Evolutionary conservation across 2,797 vertebrate genomes (phyloP), one percentile per base, ranked within the genome.

Genomic region (Falco naumanni): DNA sequence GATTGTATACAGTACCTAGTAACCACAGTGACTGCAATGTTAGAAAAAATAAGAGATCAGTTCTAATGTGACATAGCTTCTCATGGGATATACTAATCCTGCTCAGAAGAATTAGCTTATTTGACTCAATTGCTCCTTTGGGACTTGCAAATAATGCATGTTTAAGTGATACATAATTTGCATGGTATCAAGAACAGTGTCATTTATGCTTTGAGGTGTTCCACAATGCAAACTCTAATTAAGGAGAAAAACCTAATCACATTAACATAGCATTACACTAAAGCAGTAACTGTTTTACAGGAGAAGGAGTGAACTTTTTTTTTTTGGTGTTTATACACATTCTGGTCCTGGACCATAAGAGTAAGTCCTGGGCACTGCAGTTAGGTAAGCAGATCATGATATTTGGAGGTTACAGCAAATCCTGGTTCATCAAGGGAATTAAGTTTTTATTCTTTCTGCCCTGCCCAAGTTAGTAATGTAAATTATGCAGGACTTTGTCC

Each of bases 31-130:
- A 91, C 76, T 84, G 83, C 41, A 70, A 93, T 94, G 59, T 68
- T 29, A 37, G 29, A 71, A 60, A 85, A 66, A 89, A 78, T 8
- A 94, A 91, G 93, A 95, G 51, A 96, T 97, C 81, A 84, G 34
- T 85, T 71, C 75, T 93, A 97, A 97, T 93, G 89, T 65, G 93
- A 94, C 45, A 15, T 33, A 53, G 39, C 57, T 89, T 97, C 97
- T 93, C 96, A 41, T 43, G 87, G 93, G 91, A 87, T 92, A 18
- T 24, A 60, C 80, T 96, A 97, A 94, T 97, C 95, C 95, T 74
- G n/a, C 95, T 96, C 81, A 95, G 65, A 95, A 95, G 90, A 95
- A 94, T 96, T 95, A 96, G 48, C 89, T 89, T 86, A 59, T 41
- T 96, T 66, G 92, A 70, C 76, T 96, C 66, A 94, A 57, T 70